These are phyloP conservation scores for Poeciliopsis retropinna DNA, from an alignment of 2,113 vertebrate species.

Conservation along the genomic window DNA sequence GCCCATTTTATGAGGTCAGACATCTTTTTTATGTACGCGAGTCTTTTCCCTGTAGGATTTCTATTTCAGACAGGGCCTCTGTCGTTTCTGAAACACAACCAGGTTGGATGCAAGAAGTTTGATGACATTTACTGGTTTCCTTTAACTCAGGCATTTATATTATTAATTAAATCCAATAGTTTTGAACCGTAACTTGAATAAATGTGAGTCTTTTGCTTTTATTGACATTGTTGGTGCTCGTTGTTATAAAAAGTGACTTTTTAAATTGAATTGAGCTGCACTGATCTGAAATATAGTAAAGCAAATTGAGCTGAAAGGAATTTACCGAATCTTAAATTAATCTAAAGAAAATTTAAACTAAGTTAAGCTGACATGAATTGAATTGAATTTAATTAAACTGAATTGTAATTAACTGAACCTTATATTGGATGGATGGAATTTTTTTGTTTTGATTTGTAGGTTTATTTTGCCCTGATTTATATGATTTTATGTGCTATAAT, in stretches of 20 bases:
- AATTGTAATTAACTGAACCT: too few relatives aligned
- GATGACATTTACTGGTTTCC: background rate
- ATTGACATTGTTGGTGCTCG: background rate
- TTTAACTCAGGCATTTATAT: background rate
- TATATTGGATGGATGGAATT: too few relatives aligned
- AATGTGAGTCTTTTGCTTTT: background rate
- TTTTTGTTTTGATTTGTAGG: too few relatives aligned
- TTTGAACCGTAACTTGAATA: background rate
- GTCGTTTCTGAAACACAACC: slow-evolving; percentile 9
- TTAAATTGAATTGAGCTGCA: too few relatives aligned
- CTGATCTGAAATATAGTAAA: too few relatives aligned
- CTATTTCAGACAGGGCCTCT: slow-evolving; percentile 36
- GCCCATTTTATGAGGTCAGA: slow-evolving; percentile 44
- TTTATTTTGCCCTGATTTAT: too few relatives aligned
- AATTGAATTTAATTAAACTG: too few relatives aligned
- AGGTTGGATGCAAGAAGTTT: background rate
- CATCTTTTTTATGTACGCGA: background rate
- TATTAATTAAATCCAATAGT: background rate
- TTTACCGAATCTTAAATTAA: background rate
- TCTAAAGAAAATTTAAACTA: too few relatives aligned
- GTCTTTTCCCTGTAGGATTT: slow-evolving; percentile 5
- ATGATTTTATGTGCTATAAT: too few relatives aligned
- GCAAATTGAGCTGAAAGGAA: background rate
- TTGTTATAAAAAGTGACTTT: too few relatives aligned
- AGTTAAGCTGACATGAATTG: too few relatives aligned